These are phyloP conservation scores for Chalcosyrphus nemorum DNA, from an alignment of 2,888 invertebrate genomes.

Conservation along the genomic window DNA sequence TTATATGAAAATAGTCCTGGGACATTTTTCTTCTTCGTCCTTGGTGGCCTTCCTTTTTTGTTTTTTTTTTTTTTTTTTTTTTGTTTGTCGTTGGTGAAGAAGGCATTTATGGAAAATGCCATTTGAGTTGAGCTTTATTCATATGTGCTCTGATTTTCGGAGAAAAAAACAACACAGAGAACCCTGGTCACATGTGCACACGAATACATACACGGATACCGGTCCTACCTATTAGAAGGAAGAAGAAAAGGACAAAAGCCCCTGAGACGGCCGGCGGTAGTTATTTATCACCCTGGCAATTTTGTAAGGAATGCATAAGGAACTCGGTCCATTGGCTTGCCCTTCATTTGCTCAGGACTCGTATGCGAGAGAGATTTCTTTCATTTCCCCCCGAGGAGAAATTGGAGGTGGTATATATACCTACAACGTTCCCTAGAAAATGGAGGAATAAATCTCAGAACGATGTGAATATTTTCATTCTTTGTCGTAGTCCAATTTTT, in stretches of 20 bases:
- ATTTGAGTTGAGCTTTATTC: constrained; percentile 65
- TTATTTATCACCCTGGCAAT: constrained; percentile 63
- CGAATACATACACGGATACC: constrained; percentile 24
- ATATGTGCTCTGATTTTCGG: constrained; percentile 60
- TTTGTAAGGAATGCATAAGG: constrained; percentile 64
- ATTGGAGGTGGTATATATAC: background rate
- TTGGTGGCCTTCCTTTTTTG: constrained; percentile 36
- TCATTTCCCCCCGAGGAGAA: background rate
- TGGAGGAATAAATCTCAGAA: constrained; percentile 47
- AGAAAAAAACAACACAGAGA: constrained; percentile 23
- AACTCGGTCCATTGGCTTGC: constrained; percentile 45
- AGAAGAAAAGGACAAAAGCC: constrained; percentile 59
- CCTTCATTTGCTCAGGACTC: constrained; percentile 12
- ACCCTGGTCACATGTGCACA: constrained; percentile 52
- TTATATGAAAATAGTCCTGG: constrained; percentile 62
- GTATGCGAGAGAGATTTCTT: background rate
- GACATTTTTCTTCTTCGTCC: constrained; percentile 25
- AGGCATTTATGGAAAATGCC: constrained; percentile 65
- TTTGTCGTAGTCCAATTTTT: constrained; percentile 35
- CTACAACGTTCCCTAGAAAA: constrained; percentile 19
- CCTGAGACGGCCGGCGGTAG: constrained; percentile 44
- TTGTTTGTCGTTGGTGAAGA: no score
- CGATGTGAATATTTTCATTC: constrained; percentile 53
- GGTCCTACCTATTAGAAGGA: constrained; percentile 31
- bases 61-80: constrained; percentile 46